A percentile compares a stretch with the other conserved stretches of the same genome.
These are phyloP conservation scores for Cochlearius cochlearius DNA, from an alignment of 2,113 vertebrate species.

Conservation along the genomic window DNA sequence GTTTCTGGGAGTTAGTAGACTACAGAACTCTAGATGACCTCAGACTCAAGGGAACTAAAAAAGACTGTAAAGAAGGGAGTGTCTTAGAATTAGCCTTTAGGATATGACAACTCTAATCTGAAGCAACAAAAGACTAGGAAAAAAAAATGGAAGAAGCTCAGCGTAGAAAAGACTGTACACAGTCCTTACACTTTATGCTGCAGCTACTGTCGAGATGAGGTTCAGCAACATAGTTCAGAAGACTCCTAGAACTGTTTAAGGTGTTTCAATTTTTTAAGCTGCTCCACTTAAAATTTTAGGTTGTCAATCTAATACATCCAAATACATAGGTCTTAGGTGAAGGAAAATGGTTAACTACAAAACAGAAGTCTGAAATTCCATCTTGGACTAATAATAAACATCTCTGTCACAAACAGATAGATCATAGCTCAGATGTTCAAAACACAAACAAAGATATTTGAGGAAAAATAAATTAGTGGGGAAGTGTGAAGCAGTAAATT, in stretches of 20 bases:
- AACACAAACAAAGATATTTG: not conserved
- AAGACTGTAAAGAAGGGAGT: not conserved
- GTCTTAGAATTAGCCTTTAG: not conserved
- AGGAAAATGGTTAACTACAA: constrained; percentile 22
- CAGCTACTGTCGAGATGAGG: not conserved
- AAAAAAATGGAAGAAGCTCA: not conserved
- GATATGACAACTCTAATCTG: not conserved
- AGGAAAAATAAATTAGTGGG: not conserved
- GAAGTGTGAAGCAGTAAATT: not conserved
- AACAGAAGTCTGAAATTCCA: not conserved
- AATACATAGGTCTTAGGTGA: not conserved
- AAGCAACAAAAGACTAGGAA: not conserved
- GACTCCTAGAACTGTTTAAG: not conserved
- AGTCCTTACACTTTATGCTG: fast-evolving
- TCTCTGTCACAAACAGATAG: constrained; percentile 3
- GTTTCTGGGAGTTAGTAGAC: not conserved
- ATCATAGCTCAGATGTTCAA: not conserved
- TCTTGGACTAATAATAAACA: constrained; percentile 24
- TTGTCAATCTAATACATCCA: not conserved
- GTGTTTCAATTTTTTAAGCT: not conserved
- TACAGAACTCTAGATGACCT: constrained; percentile 25
- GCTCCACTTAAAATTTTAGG: not conserved
- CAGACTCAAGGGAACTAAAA: not conserved
- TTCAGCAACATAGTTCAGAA: not conserved
- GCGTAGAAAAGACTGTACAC: not conserved